phyloP scores from a whole-genome alignment of 1,140 invertebrate species.

The Trypoxylus dichotomus region DNA sequence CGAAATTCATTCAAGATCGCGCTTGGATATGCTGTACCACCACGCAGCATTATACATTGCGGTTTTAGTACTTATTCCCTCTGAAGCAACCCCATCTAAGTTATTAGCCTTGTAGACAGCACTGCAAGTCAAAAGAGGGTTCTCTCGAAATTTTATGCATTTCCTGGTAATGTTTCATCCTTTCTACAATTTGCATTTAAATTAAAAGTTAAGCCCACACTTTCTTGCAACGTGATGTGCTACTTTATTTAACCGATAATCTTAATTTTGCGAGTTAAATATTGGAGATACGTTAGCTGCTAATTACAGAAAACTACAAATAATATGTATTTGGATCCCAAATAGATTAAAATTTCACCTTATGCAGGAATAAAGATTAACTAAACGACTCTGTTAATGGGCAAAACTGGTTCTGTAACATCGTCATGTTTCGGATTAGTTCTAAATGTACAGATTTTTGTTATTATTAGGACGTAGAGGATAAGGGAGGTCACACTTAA shows the following conservation, averaged over 20 bases:
- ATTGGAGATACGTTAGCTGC: neutral
- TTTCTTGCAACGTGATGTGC: neutral
- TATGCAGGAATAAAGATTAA: neutral
- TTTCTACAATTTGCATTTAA: constrained; percentile 4
- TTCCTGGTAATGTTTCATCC: neutral
- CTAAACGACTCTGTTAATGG: neutral
- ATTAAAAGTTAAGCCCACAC: neutral
- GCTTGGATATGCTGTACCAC: neutral
- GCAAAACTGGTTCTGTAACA: neutral
- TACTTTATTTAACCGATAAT: neutral
- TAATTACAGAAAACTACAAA: too few species aligned
- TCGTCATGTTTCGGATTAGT: constrained; percentile 1
- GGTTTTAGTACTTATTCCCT: neutral
- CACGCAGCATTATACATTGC: neutral
- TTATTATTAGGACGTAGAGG: neutral
- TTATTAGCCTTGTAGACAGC: neutral
- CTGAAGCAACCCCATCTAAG: neutral
- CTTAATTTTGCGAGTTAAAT: neutral
- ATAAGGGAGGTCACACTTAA: constrained; percentile 3
- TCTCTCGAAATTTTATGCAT: neutral
- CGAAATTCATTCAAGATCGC: neutral
- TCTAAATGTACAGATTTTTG: constrained; percentile 1
- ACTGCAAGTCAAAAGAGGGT: neutral
- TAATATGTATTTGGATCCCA: too few species aligned
- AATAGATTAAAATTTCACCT: too few species aligned